A percentile compares a stretch with the other conserved stretches of the same genome.
phyloP scores from a whole-genome alignment of 2,888 invertebrate species.

The Lissocephala sabroskyi region DNA sequence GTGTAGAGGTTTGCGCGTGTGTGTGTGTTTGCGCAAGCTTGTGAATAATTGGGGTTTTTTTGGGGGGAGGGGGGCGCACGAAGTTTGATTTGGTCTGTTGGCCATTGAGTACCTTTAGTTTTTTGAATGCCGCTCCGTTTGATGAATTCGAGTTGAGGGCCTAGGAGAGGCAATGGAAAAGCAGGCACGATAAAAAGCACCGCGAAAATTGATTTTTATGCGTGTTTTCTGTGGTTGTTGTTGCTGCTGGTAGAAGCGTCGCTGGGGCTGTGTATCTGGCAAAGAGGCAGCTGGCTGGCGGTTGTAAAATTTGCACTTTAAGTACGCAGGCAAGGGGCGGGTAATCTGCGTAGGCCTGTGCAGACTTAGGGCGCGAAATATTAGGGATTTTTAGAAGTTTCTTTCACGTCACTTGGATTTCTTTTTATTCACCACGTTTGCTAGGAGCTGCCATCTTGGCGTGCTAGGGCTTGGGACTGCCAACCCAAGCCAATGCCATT shows the following conservation, averaged over 20 bases:
- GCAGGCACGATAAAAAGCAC: slow-evolving; percentile 14
- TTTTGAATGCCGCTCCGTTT: slow-evolving; percentile 8
- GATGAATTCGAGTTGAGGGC: slow-evolving; percentile 21
- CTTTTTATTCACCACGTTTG: slow-evolving; percentile 52
- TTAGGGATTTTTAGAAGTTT: slow-evolving; percentile 52
- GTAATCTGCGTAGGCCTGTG: too few species aligned
- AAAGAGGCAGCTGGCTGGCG: slow-evolving; percentile 29
- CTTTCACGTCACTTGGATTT: slow-evolving; percentile 64
- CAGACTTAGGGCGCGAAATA: too few species aligned
- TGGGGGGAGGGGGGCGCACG: neutral
- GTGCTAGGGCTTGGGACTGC: slow-evolving; percentile 24
- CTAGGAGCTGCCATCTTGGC: slow-evolving; percentile 35
- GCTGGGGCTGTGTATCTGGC: slow-evolving; percentile 24
- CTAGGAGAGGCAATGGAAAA: neutral
- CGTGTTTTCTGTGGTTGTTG: slow-evolving; percentile 14
- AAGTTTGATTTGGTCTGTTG: neutral
- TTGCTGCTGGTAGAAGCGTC: slow-evolving; percentile 23
- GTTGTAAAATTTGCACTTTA: neutral
- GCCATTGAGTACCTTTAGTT: slow-evolving; percentile 35
- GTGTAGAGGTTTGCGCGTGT: neutral
- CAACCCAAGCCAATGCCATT: slow-evolving; percentile 21
- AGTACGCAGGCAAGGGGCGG: too few species aligned
- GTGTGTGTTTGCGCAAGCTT: slow-evolving; percentile 1
- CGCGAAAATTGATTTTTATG: slow-evolving; percentile 54
- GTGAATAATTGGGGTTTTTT: slow-evolving; percentile 6